Conservation (phyloP, 2,797 vertebrate species). For the Apogon hyalosoma region DNA sequence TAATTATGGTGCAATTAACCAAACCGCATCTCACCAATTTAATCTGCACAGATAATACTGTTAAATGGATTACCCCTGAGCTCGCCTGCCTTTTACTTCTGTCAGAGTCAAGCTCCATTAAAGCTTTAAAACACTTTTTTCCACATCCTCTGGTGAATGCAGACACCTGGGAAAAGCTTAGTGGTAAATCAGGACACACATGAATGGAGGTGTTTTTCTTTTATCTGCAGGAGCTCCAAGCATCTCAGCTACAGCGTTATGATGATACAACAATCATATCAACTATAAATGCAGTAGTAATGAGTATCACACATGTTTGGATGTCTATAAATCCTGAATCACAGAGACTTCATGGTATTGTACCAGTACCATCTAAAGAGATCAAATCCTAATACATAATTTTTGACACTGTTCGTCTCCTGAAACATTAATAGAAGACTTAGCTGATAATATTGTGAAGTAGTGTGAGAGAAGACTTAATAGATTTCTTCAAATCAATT, state of each 20-base stretch:
- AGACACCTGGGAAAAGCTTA: not conserved
- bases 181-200: not conserved
- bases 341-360: no score
- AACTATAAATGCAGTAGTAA: no score
- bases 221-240: not conserved
- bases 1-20: conserved; percentile 36
- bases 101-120: not conserved
- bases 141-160: not conserved
- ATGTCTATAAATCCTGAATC: no score
- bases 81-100: not conserved
- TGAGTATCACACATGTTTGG: no score
- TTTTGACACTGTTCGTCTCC: no score
- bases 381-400: no score
- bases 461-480: no score
- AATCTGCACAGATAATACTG: conserved; percentile 12
- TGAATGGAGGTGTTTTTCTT: not conserved
- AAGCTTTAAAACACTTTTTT: not conserved
- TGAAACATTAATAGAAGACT: no score
- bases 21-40: conserved; percentile 24
- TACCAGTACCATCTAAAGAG: no score
- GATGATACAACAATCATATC: not conserved
- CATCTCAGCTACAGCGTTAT: not conserved
- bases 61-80: not conserved
- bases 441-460: no score
- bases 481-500: no score